Percentiles rank a stretch among this genome's conserved stretches.
These are phyloP conservation scores for Cephalopterus ornatus DNA, from an alignment of 2,113 vertebrate genomes.

Conservation along the genomic window DNA sequence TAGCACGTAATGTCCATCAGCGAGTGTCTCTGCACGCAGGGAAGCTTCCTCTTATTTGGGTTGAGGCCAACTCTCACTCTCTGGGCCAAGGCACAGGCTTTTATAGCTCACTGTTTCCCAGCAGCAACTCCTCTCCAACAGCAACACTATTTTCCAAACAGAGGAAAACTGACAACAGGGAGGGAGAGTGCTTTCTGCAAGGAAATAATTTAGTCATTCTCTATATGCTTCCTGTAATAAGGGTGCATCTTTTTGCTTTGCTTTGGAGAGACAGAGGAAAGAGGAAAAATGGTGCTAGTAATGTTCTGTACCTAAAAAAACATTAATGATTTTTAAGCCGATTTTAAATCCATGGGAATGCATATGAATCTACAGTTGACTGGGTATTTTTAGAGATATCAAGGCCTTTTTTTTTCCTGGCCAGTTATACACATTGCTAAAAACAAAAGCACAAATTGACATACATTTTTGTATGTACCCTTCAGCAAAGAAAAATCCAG, in stretches of 20 bases:
- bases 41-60: background rate
- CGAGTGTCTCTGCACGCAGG: background rate
- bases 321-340: background rate
- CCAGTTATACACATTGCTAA: background rate
- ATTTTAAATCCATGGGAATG: background rate
- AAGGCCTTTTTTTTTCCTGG: background rate
- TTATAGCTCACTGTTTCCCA: background rate
- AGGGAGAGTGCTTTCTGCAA: background rate
- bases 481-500: background rate
- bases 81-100: background rate
- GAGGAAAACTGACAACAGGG: background rate
- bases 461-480: background rate
- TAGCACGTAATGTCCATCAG: background rate
- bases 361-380: background rate
- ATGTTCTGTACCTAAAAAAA: background rate
- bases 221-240: accelerated
- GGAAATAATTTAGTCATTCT: background rate
- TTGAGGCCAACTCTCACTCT: background rate
- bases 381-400: background rate
- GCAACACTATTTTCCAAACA: background rate
- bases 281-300: background rate
- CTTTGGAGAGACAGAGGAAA: background rate
- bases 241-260: background rate
- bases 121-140: background rate
- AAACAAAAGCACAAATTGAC: background rate